Evolutionary conservation across 2,888 invertebrate species (phyloP).

Genomic region (Pammene fasciana): DNA sequence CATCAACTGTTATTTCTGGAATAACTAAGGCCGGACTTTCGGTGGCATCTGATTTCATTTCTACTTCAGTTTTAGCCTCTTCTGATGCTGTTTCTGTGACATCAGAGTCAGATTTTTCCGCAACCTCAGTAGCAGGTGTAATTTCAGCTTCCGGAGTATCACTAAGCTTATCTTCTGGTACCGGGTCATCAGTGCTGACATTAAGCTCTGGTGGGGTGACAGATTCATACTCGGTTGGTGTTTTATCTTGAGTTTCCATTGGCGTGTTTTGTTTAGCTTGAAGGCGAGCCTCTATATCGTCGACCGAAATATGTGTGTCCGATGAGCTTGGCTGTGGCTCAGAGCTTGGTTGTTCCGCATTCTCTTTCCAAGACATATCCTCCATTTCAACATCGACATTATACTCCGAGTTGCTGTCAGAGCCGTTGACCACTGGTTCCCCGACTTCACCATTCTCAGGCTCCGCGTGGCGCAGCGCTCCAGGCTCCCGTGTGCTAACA

Average conservation of each 20-base stretch:
- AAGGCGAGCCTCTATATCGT: conserved; percentile 71
- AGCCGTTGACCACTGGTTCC: conserved; percentile 84
- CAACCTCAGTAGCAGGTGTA: conserved; percentile 47
- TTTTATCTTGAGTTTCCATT: conserved; percentile 64
- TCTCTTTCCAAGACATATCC: conserved; percentile 79
- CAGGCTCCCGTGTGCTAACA: conserved; percentile 89
- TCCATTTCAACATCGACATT: conserved; percentile 83
- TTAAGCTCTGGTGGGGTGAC: conserved; percentile 67
- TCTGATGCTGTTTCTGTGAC: conserved; percentile 43
- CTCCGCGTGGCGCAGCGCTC: conserved; percentile 83
- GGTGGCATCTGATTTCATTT: conserved; percentile 58
- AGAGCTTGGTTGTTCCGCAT: conserved; percentile 59
- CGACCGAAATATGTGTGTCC: conserved; percentile 71
- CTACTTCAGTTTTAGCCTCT: conserved; percentile 59
- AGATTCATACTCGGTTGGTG: conserved; percentile 61
- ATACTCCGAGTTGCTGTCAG: conserved; percentile 81
- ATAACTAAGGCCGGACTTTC: conserved; percentile 57
- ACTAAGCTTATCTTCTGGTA: conserved; percentile 51
- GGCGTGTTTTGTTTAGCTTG: conserved; percentile 77
- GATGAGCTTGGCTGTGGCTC: conserved; percentile 76
- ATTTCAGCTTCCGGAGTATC: conserved; percentile 46
- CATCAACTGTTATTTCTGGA: conserved; percentile 75
- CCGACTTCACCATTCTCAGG: conserved; percentile 87
- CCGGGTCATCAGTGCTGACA: conserved; percentile 55
- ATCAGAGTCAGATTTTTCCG: conserved; percentile 50